A percentile compares a stretch with the other conserved stretches of the same genome.
Conservation (phyloP, 2,797 vertebrate genomes). For the Brachyrhaphis roseni region DNA sequence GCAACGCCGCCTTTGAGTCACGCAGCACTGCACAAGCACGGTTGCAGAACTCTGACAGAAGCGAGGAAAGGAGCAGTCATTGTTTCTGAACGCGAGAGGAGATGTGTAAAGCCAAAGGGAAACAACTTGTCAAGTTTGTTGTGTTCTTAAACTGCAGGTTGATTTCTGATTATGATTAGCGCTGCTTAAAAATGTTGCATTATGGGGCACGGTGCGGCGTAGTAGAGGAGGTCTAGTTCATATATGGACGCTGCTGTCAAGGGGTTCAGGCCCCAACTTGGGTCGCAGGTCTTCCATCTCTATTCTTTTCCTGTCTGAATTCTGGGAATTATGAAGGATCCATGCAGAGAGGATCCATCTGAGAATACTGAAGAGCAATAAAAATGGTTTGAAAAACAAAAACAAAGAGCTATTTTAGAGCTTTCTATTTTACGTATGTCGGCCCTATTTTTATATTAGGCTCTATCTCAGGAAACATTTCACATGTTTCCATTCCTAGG, state of each 20-base stretch:
- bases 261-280: background rate
- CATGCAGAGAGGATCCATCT: background rate
- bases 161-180: background rate
- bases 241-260: background rate
- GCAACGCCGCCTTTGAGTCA: background rate
- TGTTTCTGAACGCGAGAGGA: background rate
- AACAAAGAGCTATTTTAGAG: background rate
- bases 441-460: background rate
- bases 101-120: background rate
- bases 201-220: background rate
- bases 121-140: background rate
- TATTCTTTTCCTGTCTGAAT: background rate
- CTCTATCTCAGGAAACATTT: background rate
- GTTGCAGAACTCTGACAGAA: background rate
- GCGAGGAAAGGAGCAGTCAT: background rate
- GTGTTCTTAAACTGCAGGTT: background rate
- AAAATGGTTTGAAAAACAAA: background rate
- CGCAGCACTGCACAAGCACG: background rate
- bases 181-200: background rate
- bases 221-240: background rate
- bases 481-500: background rate
- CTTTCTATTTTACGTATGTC: background rate
- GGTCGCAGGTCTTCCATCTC: background rate
- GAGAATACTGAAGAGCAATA: background rate
- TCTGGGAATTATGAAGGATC: background rate